Conservation (phyloP, 2,113 vertebrate species). For the Rhinopomastus cyanomelas region DNA sequence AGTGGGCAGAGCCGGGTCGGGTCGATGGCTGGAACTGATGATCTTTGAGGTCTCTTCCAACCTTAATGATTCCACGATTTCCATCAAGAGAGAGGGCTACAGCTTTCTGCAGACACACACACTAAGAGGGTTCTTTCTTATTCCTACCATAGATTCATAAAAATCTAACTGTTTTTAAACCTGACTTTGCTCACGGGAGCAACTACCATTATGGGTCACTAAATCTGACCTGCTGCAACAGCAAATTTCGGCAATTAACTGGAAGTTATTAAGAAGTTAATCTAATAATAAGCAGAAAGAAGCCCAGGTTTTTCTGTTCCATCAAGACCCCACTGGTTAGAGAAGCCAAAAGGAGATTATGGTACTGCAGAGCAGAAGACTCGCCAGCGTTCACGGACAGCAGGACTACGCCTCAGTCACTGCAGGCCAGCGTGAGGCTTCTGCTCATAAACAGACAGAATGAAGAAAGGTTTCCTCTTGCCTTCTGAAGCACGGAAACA, state of each 20-base stretch:
- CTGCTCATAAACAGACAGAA: background rate
- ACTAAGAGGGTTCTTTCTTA: background rate
- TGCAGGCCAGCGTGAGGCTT: background rate
- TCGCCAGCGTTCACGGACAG: background rate
- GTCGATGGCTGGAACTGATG: too few species aligned
- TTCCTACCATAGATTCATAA: background rate
- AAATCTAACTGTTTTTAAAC: too few species aligned
- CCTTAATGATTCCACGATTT: too few species aligned
- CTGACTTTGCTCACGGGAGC: background rate
- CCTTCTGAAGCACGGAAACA: background rate
- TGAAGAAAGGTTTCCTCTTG: background rate
- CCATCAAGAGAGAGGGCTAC: background rate
- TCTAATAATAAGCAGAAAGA: background rate
- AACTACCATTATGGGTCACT: background rate
- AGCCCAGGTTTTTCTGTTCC: background rate
- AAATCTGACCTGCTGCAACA: background rate
- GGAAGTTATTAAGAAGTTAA: background rate
- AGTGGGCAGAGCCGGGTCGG: too few species aligned
- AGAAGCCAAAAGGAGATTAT: background rate
- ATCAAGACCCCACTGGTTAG: background rate
- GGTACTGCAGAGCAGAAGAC: background rate
- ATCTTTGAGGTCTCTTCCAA: too few species aligned
- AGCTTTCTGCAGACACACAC: background rate
- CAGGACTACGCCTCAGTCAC: rapidly evolving
- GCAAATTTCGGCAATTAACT: background rate